Percentiles rank a stretch among this genome's conserved stretches.
Conservation (phyloP, 2,797 vertebrate species). For the Yasuhikotakia modesta region DNA sequence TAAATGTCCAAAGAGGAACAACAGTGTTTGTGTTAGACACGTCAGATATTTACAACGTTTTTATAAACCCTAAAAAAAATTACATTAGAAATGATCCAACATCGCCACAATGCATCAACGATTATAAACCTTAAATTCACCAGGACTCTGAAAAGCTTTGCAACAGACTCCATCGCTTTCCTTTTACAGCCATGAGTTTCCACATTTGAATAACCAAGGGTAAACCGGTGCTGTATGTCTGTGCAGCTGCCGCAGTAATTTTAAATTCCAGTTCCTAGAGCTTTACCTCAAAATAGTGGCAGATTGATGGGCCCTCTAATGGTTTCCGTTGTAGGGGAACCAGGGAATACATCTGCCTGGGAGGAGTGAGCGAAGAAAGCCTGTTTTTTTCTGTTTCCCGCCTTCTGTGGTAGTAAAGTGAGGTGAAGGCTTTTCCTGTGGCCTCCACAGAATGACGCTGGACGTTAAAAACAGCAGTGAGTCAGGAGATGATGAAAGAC, state of each 20-base stretch:
- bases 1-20: background rate
- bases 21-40: background rate
- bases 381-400: constrained; percentile 7
- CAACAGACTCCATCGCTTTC: constrained; percentile 64
- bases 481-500: constrained; percentile 67
- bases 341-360: constrained; percentile 40
- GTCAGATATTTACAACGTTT: background rate
- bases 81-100: background rate
- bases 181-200: constrained; percentile 73
- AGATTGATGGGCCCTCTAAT: constrained; percentile 56
- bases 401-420: constrained; percentile 74
- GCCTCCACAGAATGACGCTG: constrained; percentile 72
- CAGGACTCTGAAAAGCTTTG: background rate
- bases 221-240: constrained; percentile 58
- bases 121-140: background rate
- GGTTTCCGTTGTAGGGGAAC: constrained; percentile 67
- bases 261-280: constrained; percentile 9
- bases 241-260: constrained; percentile 64
- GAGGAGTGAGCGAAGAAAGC: constrained; percentile 74
- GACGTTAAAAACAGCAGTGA: constrained; percentile 75
- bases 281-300: constrained; percentile 32
- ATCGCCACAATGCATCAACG: background rate
- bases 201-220: constrained; percentile 68
- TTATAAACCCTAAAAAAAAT: background rate
- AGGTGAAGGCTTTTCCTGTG: constrained; percentile 76